A percentile compares a stretch with the other conserved stretches of the same genome.
Evolutionary conservation across 2,113 vertebrate genomes (phyloP).

Genomic region (Vidua macroura): DNA sequence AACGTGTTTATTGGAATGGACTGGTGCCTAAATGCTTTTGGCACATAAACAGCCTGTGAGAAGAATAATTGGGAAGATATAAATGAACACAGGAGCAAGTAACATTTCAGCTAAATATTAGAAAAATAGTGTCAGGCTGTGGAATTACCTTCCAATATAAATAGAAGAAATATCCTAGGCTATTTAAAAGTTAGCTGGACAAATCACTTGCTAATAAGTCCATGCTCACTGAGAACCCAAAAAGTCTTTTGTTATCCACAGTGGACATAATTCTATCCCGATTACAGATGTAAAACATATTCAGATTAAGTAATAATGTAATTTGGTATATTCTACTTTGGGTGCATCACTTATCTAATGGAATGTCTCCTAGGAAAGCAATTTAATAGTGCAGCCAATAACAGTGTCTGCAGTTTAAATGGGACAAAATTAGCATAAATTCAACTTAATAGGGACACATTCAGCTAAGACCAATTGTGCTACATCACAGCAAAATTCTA

Average conservation of each 20-base stretch:
- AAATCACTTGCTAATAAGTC: not conserved
- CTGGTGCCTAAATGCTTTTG: not conserved
- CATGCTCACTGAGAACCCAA: not conserved
- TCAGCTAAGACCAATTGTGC: slow-evolving; percentile 6
- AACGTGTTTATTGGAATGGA: not conserved
- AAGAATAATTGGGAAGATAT: not conserved
- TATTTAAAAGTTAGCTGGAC: not conserved
- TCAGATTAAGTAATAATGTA: slow-evolving; percentile 30
- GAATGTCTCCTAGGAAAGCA: slow-evolving; percentile 49
- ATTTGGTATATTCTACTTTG: slow-evolving; percentile 22
- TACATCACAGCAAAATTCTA: slow-evolving; percentile 17
- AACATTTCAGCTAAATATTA: not conserved
- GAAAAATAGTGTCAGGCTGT: not conserved
- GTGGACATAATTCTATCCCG: not conserved
- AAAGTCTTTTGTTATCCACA: not conserved
- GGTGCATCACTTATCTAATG: slow-evolving; percentile 31
- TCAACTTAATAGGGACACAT: slow-evolving; percentile 30
- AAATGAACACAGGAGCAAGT: not conserved
- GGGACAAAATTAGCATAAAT: slow-evolving; percentile 62
- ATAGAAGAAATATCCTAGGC: not conserved
- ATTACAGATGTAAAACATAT: slow-evolving; percentile 22
- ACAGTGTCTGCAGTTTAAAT: slow-evolving; percentile 32
- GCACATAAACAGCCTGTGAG: not conserved
- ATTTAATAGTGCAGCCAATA: slow-evolving; percentile 37
- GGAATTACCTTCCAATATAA: not conserved